phyloP scores from a whole-genome alignment of 2,888 invertebrate species.

The Papilio demoleus region DNA sequence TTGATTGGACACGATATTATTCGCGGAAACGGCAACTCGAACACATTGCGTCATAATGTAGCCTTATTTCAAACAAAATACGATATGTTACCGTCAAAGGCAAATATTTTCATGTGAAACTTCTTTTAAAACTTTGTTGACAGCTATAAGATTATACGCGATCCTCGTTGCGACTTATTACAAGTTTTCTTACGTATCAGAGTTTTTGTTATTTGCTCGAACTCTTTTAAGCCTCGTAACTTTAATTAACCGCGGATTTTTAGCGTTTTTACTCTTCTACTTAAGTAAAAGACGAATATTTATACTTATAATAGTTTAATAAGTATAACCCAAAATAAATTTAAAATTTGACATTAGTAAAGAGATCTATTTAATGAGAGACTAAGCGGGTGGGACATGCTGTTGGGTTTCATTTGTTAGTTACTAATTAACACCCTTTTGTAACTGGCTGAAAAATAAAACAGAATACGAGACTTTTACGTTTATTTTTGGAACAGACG shows the following conservation, averaged over 20 bases:
- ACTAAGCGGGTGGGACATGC: background rate
- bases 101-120: slow-evolving; percentile 13
- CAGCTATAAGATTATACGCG: slow-evolving; percentile 15
- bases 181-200: slow-evolving; percentile 12
- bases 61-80: background rate
- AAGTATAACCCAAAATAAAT: background rate
- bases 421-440: slow-evolving; percentile 25
- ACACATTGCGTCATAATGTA: no score
- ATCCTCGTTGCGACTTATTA: slow-evolving; percentile 23
- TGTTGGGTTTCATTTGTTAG: slow-evolving; percentile 20
- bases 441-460: slow-evolving; percentile 12
- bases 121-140: slow-evolving; percentile 9
- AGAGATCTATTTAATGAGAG: slow-evolving; percentile 8
- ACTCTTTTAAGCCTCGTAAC: slow-evolving; percentile 8
- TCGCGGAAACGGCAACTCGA: no score
- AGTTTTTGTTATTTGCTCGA: slow-evolving; percentile 12
- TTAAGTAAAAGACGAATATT: background rate
- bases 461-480: slow-evolving; percentile 1
- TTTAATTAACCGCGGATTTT: slow-evolving; percentile 13
- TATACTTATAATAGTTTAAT: no score
- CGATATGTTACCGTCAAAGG: background rate
- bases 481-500: background rate
- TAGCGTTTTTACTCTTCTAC: background rate
- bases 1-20: no score
- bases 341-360: background rate